Base-by-base conservation (phyloP, 1,140 invertebrate genomes). In the Araneus ventricosus region DNA sequence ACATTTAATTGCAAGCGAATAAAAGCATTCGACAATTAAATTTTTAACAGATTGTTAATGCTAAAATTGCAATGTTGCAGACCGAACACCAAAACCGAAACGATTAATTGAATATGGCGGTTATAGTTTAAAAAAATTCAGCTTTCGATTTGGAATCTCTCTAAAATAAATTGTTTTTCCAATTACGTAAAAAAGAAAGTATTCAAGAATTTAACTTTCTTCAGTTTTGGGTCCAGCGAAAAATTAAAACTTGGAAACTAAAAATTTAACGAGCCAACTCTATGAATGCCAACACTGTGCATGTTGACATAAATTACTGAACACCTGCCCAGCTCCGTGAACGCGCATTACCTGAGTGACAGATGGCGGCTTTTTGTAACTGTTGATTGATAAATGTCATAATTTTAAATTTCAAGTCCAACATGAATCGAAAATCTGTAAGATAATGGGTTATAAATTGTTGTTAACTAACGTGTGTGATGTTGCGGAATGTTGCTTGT, bases 321-420 rank as follows among this genome's bases (percentile, higher is more conserved):
- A 75, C 70, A 75, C 70, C 70, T 75, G 70, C 30, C 70, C 30
- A 4, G 17, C 14, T 34, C 30, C 34, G 70, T 6, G 70, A 34
- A 34, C 34, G 70, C 70, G 70, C 30, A 75, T 75, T 75, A 34
- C 70, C 45, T 45, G 41, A 52, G 27, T 86, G 84, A 86, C 84
- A 86, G 84, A 86, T 86, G 84, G 84, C 84, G 84, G 84, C 84
- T 61, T 86, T 86, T 86, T 52, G 22, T 30, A 86, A 34, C 27
- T 34, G 52, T 86, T 86, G 84, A 57, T 86, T 61, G 27, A 20
- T 24, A 84, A 45, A 52, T 84, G 39, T 41, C 39, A 52, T 7
- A 52, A 41, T 84, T 84, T 84, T n/a, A 75, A 75, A 20, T 37
- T 34, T 34, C 5, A 30, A 37, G 30, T 17, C 17, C 67, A 34